Conservation (phyloP, 2,113 vertebrate genomes). For the Otolemur garnettii region DNA sequence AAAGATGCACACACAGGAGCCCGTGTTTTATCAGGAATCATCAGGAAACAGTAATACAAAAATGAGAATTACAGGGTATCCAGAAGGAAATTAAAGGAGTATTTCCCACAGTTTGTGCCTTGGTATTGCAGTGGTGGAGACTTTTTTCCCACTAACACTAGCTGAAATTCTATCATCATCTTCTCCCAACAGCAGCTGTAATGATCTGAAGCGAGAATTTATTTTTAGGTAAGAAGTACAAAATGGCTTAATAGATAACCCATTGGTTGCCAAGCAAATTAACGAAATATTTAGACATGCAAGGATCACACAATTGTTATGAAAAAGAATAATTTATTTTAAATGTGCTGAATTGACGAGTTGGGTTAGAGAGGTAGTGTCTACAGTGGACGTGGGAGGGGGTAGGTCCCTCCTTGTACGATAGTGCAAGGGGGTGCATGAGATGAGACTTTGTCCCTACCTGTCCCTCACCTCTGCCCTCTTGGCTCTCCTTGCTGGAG, state of each 20-base stretch:
- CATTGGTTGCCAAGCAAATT: conserved; percentile 77
- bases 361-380: neutral
- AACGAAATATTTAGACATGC: conserved; percentile 66
- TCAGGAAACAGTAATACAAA: conserved; percentile 78
- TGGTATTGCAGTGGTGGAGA: conserved; percentile 64
- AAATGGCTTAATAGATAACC: conserved; percentile 80
- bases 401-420: accelerated
- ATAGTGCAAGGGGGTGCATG: accelerated
- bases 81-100: conserved; percentile 81
- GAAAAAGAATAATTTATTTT: neutral
- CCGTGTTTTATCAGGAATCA: conserved; percentile 63
- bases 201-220: conserved; percentile 81
- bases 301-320: neutral
- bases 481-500: accelerated
- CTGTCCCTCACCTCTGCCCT: accelerated
- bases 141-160: conserved; percentile 78
- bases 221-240: conserved; percentile 82
- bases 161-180: conserved; percentile 67
- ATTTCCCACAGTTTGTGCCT: conserved; percentile 73
- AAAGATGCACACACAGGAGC: conserved; percentile 75
- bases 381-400: accelerated
- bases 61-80: conserved; percentile 83
- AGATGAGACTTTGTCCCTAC: accelerated
- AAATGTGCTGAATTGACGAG: neutral
- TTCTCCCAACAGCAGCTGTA: conserved; percentile 80